Evolutionary conservation across 1,140 invertebrate species (phyloP).

Genomic region (Nephotettix cincticeps): DNA sequence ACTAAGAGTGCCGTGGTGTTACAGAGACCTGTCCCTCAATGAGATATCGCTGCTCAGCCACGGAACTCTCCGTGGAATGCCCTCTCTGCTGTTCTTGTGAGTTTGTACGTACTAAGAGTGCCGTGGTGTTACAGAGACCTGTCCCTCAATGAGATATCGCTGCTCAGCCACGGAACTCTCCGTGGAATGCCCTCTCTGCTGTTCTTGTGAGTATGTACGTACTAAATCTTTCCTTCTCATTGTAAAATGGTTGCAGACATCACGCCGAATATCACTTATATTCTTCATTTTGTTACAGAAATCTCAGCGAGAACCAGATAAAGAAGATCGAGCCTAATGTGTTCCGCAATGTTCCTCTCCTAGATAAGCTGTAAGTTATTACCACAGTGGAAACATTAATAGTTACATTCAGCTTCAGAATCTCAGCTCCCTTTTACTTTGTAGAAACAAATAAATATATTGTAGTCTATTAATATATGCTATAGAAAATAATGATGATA

Average conservation of each 20-base stretch:
- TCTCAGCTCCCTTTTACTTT: no score
- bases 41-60: no score
- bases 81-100: no score
- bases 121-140: slow-evolving; percentile 44
- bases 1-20: no score
- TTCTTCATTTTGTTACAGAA: slow-evolving; percentile 43
- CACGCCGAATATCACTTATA: background rate
- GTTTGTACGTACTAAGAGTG: no score
- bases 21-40: no score
- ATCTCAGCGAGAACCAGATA: slow-evolving; percentile 47
- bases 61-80: no score
- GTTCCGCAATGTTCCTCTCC: slow-evolving; percentile 43
- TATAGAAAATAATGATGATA: no score
- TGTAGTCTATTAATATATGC: no score
- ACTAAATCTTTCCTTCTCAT: background rate
- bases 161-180: slow-evolving; percentile 46
- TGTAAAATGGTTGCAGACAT: background rate
- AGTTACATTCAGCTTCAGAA: no score
- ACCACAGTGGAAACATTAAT: no score
- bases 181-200: slow-evolving; percentile 44
- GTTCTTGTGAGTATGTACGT: slow-evolving; percentile 43
- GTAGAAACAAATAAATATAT: no score
- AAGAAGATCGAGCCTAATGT: slow-evolving; percentile 43
- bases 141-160: slow-evolving; percentile 46
- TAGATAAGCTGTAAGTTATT: slow-evolving; percentile 50